Base-by-base conservation (phyloP, 2,113 vertebrate genomes). In the Phrynosoma blainvillii region DNA sequence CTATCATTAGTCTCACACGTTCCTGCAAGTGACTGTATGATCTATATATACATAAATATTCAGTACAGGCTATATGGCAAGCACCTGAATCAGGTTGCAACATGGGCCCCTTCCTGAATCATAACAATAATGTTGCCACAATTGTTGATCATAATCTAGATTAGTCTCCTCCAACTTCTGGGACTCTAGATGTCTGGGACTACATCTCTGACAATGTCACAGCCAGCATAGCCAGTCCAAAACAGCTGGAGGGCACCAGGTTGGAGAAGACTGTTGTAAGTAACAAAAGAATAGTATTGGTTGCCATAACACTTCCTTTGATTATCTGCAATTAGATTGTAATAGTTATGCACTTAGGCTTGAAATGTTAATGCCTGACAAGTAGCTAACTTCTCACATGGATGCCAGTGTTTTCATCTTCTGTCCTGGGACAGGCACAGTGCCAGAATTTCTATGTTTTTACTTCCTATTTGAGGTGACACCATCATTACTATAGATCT, bases 371-470 rank as follows among this genome's bases (percentile, higher is more conserved):
- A 5, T 36, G 86, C 71, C 52, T 92, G 13, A 86, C 87, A 89
- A 89, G 79, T 88, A 79, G 94, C 77, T 84, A 89, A 87, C 86
- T 92, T 94, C 79, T 88, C 90, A 95, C 93, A 91, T 87, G 94
- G 91, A 91, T 94, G 14, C 93, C 81, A 90, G 89, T 92, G 92
- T 94, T 93, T 90, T 92, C 89, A 68, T 79, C 92, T 1, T 5
- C 91, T 93, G 93, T 95, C 93, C 0, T 93, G 86, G 89, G 93
- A 94, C 94, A 94, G 91, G 89, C 86, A 90, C 91, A 94, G 95
- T 97, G 95, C 94, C 96, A 94, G 93, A 95, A 90, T 93, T 93
- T 96, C 93, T 96, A 93, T 95, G 85, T 96, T 96, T 95, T 94
- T 92, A 90, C 88, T 80, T 91, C 87, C 95, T 80, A 0, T 94